A percentile compares a stretch with the other conserved stretches of the same genome.
Evolutionary conservation across 1,140 invertebrate species (phyloP).

Genomic region (Coelopa frigida): DNA sequence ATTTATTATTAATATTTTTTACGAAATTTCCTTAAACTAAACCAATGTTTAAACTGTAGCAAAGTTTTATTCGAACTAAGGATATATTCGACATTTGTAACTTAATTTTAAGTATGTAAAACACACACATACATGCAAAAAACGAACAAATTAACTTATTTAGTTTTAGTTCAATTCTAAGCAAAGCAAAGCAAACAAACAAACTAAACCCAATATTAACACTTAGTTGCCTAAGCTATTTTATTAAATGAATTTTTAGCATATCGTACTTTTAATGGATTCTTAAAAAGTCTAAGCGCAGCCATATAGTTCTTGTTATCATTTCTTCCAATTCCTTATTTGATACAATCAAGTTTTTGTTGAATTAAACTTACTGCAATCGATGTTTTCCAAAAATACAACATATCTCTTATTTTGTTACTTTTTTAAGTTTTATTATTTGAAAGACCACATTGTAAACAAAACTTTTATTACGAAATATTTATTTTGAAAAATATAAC

Average conservation of each 20-base stretch:
- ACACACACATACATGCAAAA: not conserved
- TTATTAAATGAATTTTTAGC: not conserved
- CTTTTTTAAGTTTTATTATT: no score
- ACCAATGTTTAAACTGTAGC: no score
- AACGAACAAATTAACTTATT: slow-evolving; percentile 3
- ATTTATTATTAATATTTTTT: slow-evolving; percentile 42
- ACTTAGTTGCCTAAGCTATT: not conserved
- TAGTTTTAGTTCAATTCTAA: slow-evolving; percentile 2
- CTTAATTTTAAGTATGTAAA: not conserved
- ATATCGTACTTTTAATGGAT: slow-evolving; percentile 4
- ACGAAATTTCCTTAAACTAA: slow-evolving; percentile 25
- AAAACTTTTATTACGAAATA: no score
- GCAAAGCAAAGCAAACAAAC: not conserved
- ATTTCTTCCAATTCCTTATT: not conserved
- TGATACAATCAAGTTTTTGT: no score
- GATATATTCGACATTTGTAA: slow-evolving; percentile 3
- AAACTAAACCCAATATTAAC: not conserved
- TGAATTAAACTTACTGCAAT: no score
- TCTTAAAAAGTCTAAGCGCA: not conserved
- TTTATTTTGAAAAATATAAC: no score
- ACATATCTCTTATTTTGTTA: no score
- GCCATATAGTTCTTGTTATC: slow-evolving; percentile 1
- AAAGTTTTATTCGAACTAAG: slow-evolving; percentile 6
- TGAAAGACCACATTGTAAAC: no score
- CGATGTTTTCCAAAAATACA: no score